Percentiles rank a stretch among this genome's conserved stretches.
Evolutionary conservation across 1,140 invertebrate genomes (phyloP).

Genomic region (Drosophila aff.): DNA sequence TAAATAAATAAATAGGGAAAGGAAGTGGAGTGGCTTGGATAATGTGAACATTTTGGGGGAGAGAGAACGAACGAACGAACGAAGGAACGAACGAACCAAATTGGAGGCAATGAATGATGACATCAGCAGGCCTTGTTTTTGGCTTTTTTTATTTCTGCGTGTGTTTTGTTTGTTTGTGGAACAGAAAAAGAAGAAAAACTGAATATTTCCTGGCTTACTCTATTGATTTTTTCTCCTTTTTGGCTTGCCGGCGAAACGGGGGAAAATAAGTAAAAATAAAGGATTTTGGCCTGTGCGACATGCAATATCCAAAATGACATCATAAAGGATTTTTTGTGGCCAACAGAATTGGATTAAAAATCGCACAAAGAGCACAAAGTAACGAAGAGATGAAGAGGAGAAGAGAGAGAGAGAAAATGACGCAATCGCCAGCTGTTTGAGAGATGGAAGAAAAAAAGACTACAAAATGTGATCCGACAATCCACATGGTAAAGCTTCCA

Average conservation of each 20-base stretch:
- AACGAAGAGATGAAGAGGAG: slow-evolving; percentile 4
- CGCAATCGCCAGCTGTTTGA: slow-evolving; percentile 57
- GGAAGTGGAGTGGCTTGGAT: slow-evolving; percentile 5
- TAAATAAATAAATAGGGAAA: neutral
- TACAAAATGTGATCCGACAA: slow-evolving; percentile 50
- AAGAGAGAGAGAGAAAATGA: slow-evolving; percentile 24
- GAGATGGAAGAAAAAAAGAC: slow-evolving; percentile 23
- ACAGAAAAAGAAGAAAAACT: neutral
- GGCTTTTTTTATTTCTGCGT: neutral
- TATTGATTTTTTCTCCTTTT: slow-evolving; percentile 28
- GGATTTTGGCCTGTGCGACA: slow-evolving; percentile 21
- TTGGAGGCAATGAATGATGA: slow-evolving; percentile 39
- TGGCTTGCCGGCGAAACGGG: neutral
- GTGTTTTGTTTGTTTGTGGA: slow-evolving; percentile 23
- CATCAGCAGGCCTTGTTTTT: slow-evolving; percentile 21
- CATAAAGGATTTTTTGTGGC: slow-evolving; percentile 45
- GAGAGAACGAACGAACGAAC: neutral
- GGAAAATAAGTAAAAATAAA: slow-evolving; percentile 9
- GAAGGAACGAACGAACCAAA: neutral
- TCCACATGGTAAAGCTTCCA: slow-evolving; percentile 40
- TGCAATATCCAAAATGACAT: slow-evolving; percentile 41
- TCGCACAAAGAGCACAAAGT: slow-evolving; percentile 10
- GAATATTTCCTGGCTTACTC: slow-evolving; percentile 26
- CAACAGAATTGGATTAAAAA: slow-evolving; percentile 46
- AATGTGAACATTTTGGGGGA: neutral